These are phyloP conservation scores for Acanthopagrus latus DNA, from an alignment of 2,797 vertebrate genomes.

Conservation along the genomic window DNA sequence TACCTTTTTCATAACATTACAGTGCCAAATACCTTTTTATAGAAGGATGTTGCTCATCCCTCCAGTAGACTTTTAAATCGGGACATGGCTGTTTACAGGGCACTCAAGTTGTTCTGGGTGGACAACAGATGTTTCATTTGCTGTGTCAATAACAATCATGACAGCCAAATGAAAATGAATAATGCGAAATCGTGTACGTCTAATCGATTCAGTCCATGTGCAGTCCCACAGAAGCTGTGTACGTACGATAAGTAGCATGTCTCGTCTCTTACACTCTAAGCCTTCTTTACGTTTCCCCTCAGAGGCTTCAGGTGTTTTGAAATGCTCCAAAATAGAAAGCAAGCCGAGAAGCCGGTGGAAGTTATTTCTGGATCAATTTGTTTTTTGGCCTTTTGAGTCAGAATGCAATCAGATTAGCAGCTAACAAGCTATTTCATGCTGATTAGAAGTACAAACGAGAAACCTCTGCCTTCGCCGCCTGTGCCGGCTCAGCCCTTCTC, in stretches of 20 bases:
- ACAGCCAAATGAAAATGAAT: too few species aligned
- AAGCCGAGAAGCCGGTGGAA: background rate
- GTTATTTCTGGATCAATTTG: conserved; percentile 35
- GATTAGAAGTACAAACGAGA: conserved; percentile 28
- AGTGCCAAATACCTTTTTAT: too few species aligned
- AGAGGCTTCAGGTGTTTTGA: background rate
- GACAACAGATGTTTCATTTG: too few species aligned
- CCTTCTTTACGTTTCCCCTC: background rate
- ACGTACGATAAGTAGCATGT: background rate
- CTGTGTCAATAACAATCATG: too few species aligned
- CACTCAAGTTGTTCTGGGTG: too few species aligned
- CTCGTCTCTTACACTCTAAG: background rate
- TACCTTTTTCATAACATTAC: too few species aligned
- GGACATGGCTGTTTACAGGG: too few species aligned
- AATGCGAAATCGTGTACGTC: background rate
- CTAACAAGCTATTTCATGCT: conserved; percentile 49
- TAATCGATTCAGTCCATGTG: too few species aligned
- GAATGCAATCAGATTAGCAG: conserved; percentile 55
- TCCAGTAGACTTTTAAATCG: too few species aligned
- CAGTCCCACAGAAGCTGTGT: background rate
- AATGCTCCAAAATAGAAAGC: background rate
- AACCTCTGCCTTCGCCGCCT: background rate
- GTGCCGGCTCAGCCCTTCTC: background rate
- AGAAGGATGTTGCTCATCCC: too few species aligned
- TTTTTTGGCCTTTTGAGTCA: conserved; percentile 26